Conservation (phyloP, 2,113 vertebrate species). For the Jaculus jaculus region DNA sequence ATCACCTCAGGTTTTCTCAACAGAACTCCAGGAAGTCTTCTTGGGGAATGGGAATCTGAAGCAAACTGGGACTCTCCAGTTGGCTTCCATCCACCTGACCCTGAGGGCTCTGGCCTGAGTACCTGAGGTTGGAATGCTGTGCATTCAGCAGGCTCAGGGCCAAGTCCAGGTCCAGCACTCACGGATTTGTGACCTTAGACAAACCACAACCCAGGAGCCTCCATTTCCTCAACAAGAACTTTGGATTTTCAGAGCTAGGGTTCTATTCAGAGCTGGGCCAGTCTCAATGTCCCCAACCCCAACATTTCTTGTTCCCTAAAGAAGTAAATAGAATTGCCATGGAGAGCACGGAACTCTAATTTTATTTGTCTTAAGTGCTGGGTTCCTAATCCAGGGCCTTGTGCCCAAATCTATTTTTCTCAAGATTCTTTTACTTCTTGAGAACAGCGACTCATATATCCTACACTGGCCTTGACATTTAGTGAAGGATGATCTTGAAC, state of each 20-base stretch:
- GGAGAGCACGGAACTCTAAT: background rate
- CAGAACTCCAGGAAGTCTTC: background rate
- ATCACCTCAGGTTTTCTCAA: background rate
- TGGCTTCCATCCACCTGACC: background rate
- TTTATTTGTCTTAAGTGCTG: background rate
- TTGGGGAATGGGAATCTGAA: background rate
- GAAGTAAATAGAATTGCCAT: background rate
- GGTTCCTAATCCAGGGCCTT: background rate
- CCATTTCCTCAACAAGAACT: background rate
- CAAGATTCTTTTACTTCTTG: background rate
- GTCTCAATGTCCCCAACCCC: background rate
- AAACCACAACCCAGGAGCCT: background rate
- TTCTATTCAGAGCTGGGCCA: background rate
- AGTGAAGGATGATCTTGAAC: background rate
- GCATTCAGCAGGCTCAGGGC: background rate
- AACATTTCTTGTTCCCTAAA: background rate
- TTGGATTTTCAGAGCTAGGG: background rate
- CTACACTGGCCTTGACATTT: background rate
- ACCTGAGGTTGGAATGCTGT: background rate
- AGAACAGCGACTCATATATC: background rate
- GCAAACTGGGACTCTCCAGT: constrained; percentile 36
- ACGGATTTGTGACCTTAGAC: background rate
- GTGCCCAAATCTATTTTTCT: background rate
- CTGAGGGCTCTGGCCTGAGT: background rate
- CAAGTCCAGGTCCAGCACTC: background rate